Evolutionary conservation across 2,888 invertebrate genomes (phyloP).

Genomic region (Cheilosia variabilis): DNA sequence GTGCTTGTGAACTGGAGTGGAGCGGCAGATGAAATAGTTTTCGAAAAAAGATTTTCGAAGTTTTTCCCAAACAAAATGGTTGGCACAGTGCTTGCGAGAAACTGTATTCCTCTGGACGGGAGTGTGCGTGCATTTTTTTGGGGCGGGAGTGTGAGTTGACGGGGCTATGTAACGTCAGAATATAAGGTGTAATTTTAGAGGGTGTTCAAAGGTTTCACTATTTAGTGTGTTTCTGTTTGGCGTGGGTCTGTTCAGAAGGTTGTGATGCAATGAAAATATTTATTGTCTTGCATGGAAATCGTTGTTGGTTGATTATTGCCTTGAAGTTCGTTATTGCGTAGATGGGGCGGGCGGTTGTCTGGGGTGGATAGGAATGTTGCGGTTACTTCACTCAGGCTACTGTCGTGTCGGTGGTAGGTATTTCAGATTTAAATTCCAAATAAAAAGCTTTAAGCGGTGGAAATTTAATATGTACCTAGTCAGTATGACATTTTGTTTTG

Average conservation of each 20-base stretch:
- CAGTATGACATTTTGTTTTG: constrained; percentile 4
- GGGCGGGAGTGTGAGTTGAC: constrained; percentile 56
- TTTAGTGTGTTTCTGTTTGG: constrained; percentile 11
- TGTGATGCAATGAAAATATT: constrained; percentile 75
- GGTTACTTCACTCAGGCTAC: constrained; percentile 37
- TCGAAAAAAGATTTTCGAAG: constrained; percentile 63
- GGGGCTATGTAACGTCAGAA: constrained; percentile 55
- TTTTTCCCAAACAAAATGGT: constrained; percentile 72
- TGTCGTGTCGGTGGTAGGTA: constrained; percentile 25
- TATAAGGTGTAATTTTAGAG: constrained; percentile 66
- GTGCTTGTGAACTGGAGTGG: constrained; percentile 19
- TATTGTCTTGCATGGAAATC: constrained; percentile 72
- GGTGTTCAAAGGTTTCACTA: constrained; percentile 64
- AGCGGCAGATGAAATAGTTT: constrained; percentile 35
- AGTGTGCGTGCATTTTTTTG: constrained; percentile 10
- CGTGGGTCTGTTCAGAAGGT: constrained; percentile 43
- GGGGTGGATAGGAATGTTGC: constrained; percentile 32
- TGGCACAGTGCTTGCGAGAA: constrained; percentile 61
- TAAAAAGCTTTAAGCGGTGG: constrained; percentile 52
- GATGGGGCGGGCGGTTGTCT: background rate
- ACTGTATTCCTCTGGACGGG: constrained; percentile 32
- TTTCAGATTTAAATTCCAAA: constrained; percentile 59
- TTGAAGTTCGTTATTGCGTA: constrained; percentile 33
- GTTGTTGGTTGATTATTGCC: constrained; percentile 69
- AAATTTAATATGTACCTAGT: constrained; percentile 5